phyloP scores from a whole-genome alignment of 2,113 vertebrate genomes.

The Mormyrus lacerda region DNA sequence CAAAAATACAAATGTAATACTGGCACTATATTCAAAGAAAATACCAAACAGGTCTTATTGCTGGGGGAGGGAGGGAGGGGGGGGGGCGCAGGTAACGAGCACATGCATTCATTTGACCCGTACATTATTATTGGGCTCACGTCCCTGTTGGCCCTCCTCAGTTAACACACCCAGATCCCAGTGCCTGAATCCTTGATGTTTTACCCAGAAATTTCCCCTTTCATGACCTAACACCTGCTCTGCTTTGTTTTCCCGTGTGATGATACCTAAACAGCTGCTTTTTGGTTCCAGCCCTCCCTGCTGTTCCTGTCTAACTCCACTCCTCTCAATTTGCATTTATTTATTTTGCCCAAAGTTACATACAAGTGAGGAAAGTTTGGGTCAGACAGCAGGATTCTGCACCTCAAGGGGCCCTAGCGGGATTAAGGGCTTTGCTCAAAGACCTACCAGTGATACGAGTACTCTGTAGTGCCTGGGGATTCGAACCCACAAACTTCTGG shows the following conservation, averaged over 20 bases:
- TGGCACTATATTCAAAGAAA: background rate
- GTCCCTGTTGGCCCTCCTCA: background rate
- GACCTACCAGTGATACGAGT: background rate
- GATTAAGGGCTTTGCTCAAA: background rate
- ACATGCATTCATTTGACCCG: background rate
- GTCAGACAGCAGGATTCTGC: background rate
- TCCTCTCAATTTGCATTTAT: background rate
- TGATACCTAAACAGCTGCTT: background rate
- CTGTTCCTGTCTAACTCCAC: background rate
- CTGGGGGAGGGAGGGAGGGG: background rate
- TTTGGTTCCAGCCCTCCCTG: background rate
- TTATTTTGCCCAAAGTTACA: background rate
- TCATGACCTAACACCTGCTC: background rate
- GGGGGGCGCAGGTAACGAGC: background rate
- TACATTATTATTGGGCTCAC: background rate
- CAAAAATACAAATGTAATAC: slow-evolving; percentile 13
- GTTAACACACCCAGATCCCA: background rate
- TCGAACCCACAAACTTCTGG: background rate
- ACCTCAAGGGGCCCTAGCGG: background rate
- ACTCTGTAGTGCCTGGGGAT: background rate
- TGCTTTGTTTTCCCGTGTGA: background rate
- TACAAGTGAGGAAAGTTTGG: background rate
- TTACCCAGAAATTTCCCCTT: background rate
- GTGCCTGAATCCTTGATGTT: background rate
- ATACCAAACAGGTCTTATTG: background rate